phyloP scores from a whole-genome alignment of 2,888 invertebrate genomes.

The Meiosimyza platycephala region DNA sequence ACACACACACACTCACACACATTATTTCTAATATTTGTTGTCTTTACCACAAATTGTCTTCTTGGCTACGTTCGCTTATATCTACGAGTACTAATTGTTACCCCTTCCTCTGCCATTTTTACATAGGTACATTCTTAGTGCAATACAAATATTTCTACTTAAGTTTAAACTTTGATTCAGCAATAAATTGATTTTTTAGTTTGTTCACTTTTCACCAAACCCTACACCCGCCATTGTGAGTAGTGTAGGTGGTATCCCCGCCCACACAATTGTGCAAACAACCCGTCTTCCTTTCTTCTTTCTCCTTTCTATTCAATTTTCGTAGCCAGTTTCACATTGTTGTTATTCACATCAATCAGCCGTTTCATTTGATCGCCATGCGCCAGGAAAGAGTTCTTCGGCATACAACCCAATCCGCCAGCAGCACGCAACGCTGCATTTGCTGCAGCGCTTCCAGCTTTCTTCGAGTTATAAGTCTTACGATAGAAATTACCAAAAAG shows the following conservation, averaged over 20 bases:
- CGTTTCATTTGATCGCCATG: conserved; percentile 60
- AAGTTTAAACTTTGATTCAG: not conserved
- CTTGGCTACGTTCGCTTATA: conserved; percentile 15
- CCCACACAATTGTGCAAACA: conserved; percentile 16
- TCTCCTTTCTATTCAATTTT: conserved; percentile 55
- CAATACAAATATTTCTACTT: conserved; percentile 25
- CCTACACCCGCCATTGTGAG: too few relatives aligned
- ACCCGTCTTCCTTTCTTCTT: conserved; percentile 23
- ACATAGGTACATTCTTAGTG: not conserved
- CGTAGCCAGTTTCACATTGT: conserved; percentile 53
- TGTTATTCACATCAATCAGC: conserved; percentile 63
- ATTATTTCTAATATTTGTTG: conserved; percentile 16
- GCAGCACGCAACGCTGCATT: conserved; percentile 57
- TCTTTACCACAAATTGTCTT: conserved; percentile 13
- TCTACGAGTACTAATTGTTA: conserved; percentile 4
- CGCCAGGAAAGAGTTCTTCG: conserved; percentile 52
- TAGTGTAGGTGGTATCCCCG: too few relatives aligned
- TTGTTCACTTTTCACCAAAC: too few relatives aligned
- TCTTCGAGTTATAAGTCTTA: conserved; percentile 69
- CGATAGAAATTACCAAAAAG: conserved; percentile 73
- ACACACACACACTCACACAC: conserved; percentile 41
- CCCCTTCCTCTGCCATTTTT: conserved; percentile 41
- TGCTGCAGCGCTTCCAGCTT: conserved; percentile 48
- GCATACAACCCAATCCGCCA: conserved; percentile 60
- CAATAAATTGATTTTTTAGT: too few relatives aligned